These are phyloP conservation scores for Girardia tigrina DNA, from an alignment of 2,888 invertebrate genomes.

Conservation along the genomic window DNA sequence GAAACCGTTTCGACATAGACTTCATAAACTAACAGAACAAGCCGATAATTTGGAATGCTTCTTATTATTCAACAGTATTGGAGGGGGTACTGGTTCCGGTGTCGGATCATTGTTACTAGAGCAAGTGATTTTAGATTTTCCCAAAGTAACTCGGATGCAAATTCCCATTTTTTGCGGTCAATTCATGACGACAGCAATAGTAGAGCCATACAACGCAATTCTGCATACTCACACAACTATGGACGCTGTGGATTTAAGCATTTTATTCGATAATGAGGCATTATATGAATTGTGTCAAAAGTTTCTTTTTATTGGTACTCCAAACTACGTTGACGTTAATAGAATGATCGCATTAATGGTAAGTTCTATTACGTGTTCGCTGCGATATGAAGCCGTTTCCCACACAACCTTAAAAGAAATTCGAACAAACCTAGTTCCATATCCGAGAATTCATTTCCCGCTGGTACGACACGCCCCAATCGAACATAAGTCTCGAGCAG, in stretches of 20 bases:
- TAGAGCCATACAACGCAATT: conserved; percentile 36
- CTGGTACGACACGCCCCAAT: conserved; percentile 70
- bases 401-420: conserved; percentile 35
- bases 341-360: conserved; percentile 29
- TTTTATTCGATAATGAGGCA: conserved; percentile 37
- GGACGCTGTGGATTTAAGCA: conserved; percentile 34
- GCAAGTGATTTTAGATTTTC: conserved; percentile 66
- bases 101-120: conserved; percentile 76
- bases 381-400: conserved; percentile 32
- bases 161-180: conserved; percentile 84
- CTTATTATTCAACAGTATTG: conserved; percentile 72
- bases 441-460: conserved; percentile 75
- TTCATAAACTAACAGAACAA: conserved; percentile 63
- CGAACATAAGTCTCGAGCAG: conserved; percentile 76
- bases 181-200: conserved; percentile 33
- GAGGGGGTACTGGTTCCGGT: conserved; percentile 76
- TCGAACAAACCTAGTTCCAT: conserved; percentile 54
- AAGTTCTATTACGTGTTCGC: conserved; percentile 33
- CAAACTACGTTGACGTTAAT: conserved; percentile 29
- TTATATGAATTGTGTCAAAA: conserved; percentile 37
- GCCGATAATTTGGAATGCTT: conserved; percentile 66
- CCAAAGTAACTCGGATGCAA: conserved; percentile 72
- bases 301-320: neutral
- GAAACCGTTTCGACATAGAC: conserved; percentile 38
- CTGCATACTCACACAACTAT: conserved; percentile 35